A percentile compares a stretch with the other conserved stretches of the same genome.
Evolutionary conservation across 2,888 invertebrate genomes (phyloP).

Genomic region (Ichneumoninae sp.): DNA sequence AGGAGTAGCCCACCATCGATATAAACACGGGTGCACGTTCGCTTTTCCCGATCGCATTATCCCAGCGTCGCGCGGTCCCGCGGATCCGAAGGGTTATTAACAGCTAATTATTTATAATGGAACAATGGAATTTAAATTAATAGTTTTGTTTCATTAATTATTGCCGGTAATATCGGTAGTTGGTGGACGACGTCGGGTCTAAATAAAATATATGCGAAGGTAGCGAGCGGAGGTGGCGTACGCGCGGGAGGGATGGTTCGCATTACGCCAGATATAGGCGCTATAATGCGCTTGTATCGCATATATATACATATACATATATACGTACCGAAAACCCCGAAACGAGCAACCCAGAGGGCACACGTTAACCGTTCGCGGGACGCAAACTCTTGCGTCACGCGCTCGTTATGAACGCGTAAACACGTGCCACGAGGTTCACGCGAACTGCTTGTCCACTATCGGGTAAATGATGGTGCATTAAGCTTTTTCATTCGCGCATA

Average conservation of each 20-base stretch:
- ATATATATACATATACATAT: conserved; percentile 63
- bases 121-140: conserved; percentile 84
- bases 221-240: conserved; percentile 49
- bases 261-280: conserved; percentile 76
- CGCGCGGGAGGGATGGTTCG: conserved; percentile 66
- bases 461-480: conserved; percentile 84
- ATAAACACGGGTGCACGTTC: conserved; percentile 39
- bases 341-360: conserved; percentile 59
- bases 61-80: conserved; percentile 57
- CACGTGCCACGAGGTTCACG: conserved; percentile 79
- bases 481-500: conserved; percentile 81
- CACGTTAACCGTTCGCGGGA: conserved; percentile 69
- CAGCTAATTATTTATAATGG: conserved; percentile 84
- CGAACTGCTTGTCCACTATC: conserved; percentile 82
- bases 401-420: conserved; percentile 83
- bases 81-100: conserved; percentile 79
- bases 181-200: conserved; percentile 76
- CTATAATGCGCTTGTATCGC: conserved; percentile 79
- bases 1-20: conserved; percentile 36
- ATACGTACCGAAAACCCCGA: conserved; percentile 60
- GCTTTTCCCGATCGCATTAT: conserved; percentile 77
- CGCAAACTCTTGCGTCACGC: conserved; percentile 81
- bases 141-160: conserved; percentile 84
- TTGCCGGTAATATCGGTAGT: conserved; percentile 80
- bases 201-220: conserved; percentile 82